These are phyloP conservation scores for Isaurus tuberculatus DNA, from an alignment of 92 coral and sea anemone species.

Conservation along the genomic window DNA sequence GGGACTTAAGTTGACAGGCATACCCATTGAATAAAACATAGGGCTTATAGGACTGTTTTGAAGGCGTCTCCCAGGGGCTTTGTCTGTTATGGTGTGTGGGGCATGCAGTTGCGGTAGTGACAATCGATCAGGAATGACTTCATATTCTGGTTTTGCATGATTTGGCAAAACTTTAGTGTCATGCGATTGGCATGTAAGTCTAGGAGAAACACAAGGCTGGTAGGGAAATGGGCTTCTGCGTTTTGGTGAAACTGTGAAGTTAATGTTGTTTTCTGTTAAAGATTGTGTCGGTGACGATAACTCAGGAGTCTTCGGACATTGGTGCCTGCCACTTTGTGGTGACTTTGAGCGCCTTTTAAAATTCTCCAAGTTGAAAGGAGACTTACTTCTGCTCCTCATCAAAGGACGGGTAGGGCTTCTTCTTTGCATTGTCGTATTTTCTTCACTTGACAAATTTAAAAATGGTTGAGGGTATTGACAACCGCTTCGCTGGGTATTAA, in stretches of 20 bases:
- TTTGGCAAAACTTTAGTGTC: background rate
- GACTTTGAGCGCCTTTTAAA: conserved; percentile 12
- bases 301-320: background rate
- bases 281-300: background rate
- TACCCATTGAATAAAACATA: background rate
- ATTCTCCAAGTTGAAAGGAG: conserved; percentile 1
- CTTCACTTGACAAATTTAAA: background rate
- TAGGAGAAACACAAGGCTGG: conserved; percentile 16
- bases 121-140: background rate
- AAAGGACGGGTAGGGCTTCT: background rate
- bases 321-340: background rate
- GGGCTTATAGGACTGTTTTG: background rate
- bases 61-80: background rate
- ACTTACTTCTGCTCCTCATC: background rate
- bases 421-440: background rate
- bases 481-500: background rate
- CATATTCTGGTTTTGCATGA: background rate
- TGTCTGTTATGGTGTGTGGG: background rate
- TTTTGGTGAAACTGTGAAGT: background rate
- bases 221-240: background rate
- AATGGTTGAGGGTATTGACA: conserved; percentile 10
- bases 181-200: background rate
- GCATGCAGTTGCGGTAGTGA: background rate
- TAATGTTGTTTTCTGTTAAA: background rate
- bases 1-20: conserved; percentile 16